Conservation (phyloP, 2,113 vertebrate genomes). For the Corythornis madagascariensis region DNA sequence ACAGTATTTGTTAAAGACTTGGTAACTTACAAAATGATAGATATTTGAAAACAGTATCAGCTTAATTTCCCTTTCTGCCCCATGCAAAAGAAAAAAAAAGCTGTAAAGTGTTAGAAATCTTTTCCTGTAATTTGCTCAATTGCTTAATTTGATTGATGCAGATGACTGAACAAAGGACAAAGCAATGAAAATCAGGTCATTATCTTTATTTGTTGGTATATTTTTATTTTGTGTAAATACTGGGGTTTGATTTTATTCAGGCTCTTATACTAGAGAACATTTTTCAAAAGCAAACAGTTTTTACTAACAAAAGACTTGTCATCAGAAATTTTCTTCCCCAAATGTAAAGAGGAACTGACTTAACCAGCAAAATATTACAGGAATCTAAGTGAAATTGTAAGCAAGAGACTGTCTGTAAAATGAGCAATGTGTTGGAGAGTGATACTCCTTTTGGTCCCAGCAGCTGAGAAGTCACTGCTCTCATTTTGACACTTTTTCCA, state of each 20-base stretch:
- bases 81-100: not conserved
- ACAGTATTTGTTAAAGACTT: not conserved
- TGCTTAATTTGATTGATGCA: constrained; percentile 16
- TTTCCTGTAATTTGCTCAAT: constrained; percentile 1
- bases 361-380: not conserved
- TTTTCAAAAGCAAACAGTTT: constrained; percentile 20
- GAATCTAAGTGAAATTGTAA: not conserved
- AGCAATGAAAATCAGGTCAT: not conserved
- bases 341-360: not conserved
- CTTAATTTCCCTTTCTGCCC: not conserved
- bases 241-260: not conserved
- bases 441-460: not conserved
- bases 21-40: not conserved
- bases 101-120: not conserved
- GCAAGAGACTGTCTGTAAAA: not conserved
- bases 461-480: not conserved
- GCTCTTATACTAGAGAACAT: not conserved
- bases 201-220: not conserved
- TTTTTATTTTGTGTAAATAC: constrained; percentile 43
- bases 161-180: not conserved
- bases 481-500: constrained; percentile 15
- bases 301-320: constrained; percentile 31
- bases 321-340: constrained; percentile 25
- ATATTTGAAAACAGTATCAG: not conserved
- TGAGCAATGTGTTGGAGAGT: not conserved